A percentile compares a stretch with the other conserved stretches of the same genome.
These are phyloP conservation scores for Myathropa florea DNA, from an alignment of 2,888 invertebrate genomes.

Conservation along the genomic window DNA sequence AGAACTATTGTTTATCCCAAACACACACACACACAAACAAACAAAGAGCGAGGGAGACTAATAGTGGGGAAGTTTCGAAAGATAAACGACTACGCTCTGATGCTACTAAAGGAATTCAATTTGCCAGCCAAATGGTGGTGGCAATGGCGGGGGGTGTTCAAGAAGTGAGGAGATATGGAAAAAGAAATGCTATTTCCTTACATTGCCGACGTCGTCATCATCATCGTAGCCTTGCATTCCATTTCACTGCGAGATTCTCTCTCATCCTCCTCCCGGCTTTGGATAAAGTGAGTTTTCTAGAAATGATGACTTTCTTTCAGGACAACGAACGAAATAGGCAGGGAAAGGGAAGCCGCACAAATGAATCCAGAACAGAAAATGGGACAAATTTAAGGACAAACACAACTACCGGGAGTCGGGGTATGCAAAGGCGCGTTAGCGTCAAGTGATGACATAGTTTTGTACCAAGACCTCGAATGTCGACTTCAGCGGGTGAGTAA, in stretches of 20 bases:
- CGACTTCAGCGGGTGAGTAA: too few relatives aligned
- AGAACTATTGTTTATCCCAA: constrained; percentile 49
- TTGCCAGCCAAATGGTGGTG: constrained; percentile 45
- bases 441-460: constrained; percentile 55
- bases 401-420: neutral
- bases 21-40: constrained; percentile 3
- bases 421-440: constrained; percentile 9
- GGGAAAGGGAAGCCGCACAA: neutral
- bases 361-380: constrained; percentile 29
- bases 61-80: constrained; percentile 25
- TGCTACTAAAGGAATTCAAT: constrained; percentile 57
- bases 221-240: constrained; percentile 13
- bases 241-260: constrained; percentile 11
- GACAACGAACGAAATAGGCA: neutral
- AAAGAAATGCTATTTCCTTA: constrained; percentile 8
- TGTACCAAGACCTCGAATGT: constrained; percentile 21
- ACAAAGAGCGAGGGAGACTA: neutral
- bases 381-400: constrained; percentile 44
- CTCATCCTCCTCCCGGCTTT: neutral
- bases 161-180: constrained; percentile 55
- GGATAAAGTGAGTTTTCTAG: constrained; percentile 28
- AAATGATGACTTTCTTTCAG: neutral
- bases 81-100: constrained; percentile 58
- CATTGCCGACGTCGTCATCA: neutral
- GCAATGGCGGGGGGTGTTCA: constrained; percentile 16